Base-by-base conservation (phyloP, 2,888 invertebrate genomes). In the Tetropium fuscum region DNA sequence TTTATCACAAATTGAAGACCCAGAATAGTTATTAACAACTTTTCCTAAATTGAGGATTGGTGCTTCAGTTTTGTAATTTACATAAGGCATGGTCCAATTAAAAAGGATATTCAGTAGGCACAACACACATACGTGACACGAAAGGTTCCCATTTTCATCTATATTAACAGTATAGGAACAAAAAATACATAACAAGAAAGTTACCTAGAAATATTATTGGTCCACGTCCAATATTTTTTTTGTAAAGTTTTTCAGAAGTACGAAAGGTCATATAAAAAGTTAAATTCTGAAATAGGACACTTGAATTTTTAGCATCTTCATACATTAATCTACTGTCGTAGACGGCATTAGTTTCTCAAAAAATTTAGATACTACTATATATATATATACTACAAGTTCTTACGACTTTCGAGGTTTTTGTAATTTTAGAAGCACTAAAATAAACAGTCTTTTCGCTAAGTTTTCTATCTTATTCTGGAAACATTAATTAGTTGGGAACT, bases 281-380 rank as follows among this genome's bases (percentile, higher is more conserved):
- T 67, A 70, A 64, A 65, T 66, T 64, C 63, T 63, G 60, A 48
- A 68, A 66, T 66, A 67, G 68, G 70, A 66, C 70, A 70, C 70
- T 70, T 70, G 38, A 25, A 53, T 45, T 58, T 48, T 45, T 36
- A 40, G 44, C 15, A 44, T 51, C 34, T 20, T 22, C 51, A 41
- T 48, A 47, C 58, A n/a, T n/a, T 58, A 54, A n/a, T 48, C 58
- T 59, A 59, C 10, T 30, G 11, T 58, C 47, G 47, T 53, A 58
- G 53, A 30, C 27, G 58, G 58, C 53, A n/a, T 44, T 38, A 30
- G 41, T 59, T 59, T 49, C 36, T 25, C n/a, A 13, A 15, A 25
- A 25, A 44, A 27, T 36, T 34, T 40, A n/a, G n/a, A n/a, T n/a
- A n/a, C n/a, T n/a, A n/a, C n/a, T n/a, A n/a, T n/a, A n/a, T n/a